Base-by-base conservation (phyloP, 2,797 vertebrate genomes). In the Glossophaga mutica region DNA sequence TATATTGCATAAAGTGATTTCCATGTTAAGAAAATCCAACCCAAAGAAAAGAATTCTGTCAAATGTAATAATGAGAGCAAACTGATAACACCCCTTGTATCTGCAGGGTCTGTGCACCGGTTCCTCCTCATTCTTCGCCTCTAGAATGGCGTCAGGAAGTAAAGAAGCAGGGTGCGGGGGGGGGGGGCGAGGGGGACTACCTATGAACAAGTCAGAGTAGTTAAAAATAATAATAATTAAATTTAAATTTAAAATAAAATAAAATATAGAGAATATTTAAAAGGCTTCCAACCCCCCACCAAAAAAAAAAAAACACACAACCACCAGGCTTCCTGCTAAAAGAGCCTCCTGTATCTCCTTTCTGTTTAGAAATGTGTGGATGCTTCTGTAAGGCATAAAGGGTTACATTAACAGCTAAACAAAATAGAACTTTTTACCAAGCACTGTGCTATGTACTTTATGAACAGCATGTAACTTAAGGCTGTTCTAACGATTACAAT, bases 1-100 rank as follows among this genome's bases (percentile, higher is more conserved):
- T 22, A 55, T 44, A 24, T 3, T 77, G 39, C 15, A 24, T 50
- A 65, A 93, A 67, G 67, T 59, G 74, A 79, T 50, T 88, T 93
- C 91, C 55, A 88, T 74, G 55, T 50, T n/a, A 84, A 73, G 48
- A 85, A 95, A 95, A 71, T 44, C 57, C 57, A 96, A 88, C 18
- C 26, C 32, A 44, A 82, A 95, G 78, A 55, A 92, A 92, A 59
- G 24, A 90, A 90, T 71, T 68, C 87, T 85, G n/a, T 67, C 74
- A 94, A 90, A 86, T 18, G 34, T 21, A 86, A 34, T 34, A 26
- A 42, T 10, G 48, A 73, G 6, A 50, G 24, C 74, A 9, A 21
- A 24, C 52, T 79, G 19, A 3, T 18, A 52, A 78, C 5, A 16
- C 1, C 10, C 29, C 26, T 77, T 59, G n/a, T 26, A 1, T 26